Conservation (phyloP, 2,888 invertebrate genomes). For the Pseudanteris insignis region DNA sequence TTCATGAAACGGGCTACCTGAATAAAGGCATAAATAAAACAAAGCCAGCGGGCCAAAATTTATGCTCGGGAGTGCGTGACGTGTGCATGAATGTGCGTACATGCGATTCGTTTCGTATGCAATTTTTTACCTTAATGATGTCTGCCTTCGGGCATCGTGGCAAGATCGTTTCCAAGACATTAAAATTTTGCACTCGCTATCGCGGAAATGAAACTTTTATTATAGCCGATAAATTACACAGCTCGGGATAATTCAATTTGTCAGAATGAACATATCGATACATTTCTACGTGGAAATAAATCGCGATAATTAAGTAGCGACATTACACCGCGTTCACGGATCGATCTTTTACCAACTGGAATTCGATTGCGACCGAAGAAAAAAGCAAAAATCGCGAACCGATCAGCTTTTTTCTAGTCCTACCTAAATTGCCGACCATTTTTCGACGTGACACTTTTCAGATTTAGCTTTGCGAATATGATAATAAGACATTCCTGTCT, state of each 20-base stretch:
- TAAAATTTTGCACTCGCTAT: constrained; percentile 13
- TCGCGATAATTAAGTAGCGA: constrained; percentile 36
- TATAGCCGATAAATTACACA: constrained; percentile 17
- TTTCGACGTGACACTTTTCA: neutral
- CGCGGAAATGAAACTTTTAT: constrained; percentile 19
- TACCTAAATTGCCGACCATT: neutral
- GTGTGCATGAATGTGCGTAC: constrained; percentile 1
- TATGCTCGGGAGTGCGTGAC: constrained; percentile 10
- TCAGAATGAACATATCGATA: constrained; percentile 35
- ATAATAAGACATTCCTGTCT: too few relatives aligned
- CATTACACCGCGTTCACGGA: constrained; percentile 19
- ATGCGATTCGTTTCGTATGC: neutral
- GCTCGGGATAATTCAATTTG: constrained; percentile 33
- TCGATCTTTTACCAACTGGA: constrained; percentile 19
- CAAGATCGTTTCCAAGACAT: constrained; percentile 1
- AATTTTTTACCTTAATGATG: neutral
- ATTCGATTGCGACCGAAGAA: constrained; percentile 22
- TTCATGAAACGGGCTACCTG: constrained; percentile 9
- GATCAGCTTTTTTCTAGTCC: neutral
- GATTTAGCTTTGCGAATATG: neutral
- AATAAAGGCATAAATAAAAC: constrained; percentile 18
- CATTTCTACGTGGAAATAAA: constrained; percentile 24
- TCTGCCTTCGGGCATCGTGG: too few relatives aligned
- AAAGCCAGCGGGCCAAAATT: constrained; percentile 9
- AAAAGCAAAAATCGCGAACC: neutral